Base-by-base conservation (phyloP, 2,797 vertebrate species). In the Lutra lutra region DNA sequence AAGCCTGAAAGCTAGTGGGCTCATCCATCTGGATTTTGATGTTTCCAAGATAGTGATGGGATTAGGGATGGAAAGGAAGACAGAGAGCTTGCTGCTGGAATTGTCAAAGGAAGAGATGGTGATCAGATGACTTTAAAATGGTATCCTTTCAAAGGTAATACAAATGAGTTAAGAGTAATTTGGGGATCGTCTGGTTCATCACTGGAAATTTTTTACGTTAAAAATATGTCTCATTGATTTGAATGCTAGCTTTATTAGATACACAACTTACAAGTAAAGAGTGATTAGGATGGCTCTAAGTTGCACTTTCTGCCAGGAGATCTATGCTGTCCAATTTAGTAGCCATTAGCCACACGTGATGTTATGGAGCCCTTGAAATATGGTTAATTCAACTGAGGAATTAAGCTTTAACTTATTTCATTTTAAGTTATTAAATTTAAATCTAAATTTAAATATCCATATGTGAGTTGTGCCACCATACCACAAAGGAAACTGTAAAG, bases 91-190 rank as follows among this genome's bases (percentile, higher is more conserved):
- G 46, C 38, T 87, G 66, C 17, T 54, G 43, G 80, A 82, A 32
- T 9, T 51, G 18, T 51, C 46, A 75, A 56, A 64, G 48, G 70
- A 27, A 7, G 43, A 88, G 10, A 48, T 21, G 18, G 38, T 8
- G 73, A 48, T 83, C 66, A 89, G 0, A 0, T 78, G 3, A 56
- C 29, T 43, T 91, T 95, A 84, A 66, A 96, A 70, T 48, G 64
- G 14, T 1, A 64, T n/a, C 21, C 6, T 91, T 95, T 93, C 58
- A 7, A 7, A 86, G 51, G 7, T 23, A 91, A 21, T 78, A 95
- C 98, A 88, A 87, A 87, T 20, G 75, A 96, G 32, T 72, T 83
- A 73, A 18, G 54, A 46, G 48, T 18, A 7, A 96, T 97, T 96
- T 93, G 0, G 78, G 75, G 60, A 35, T 46, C 21, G 10, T 79